A percentile compares a stretch with the other conserved stretches of the same genome.
Evolutionary conservation across 2,888 invertebrate species (phyloP).

Genomic region (Escarpia spicata): DNA sequence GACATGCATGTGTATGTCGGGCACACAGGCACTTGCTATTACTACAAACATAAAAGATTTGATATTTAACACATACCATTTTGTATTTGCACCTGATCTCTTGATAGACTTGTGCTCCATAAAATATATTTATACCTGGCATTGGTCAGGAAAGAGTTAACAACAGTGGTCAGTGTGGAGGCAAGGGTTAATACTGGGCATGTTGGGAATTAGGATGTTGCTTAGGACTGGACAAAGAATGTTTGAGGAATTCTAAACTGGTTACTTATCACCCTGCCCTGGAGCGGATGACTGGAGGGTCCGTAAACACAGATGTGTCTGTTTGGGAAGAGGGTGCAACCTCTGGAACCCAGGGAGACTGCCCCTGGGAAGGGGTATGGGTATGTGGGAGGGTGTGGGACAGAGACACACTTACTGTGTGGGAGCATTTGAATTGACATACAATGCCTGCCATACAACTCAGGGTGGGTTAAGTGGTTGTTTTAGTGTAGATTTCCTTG

Average conservation of each 20-base stretch:
- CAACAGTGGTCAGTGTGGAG: background rate
- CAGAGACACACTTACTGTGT: background rate
- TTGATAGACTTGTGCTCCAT: background rate
- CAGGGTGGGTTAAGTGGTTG: background rate
- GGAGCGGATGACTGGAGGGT: background rate
- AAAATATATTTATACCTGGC: background rate
- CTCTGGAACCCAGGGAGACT: background rate
- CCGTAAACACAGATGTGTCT: background rate
- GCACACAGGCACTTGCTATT: background rate
- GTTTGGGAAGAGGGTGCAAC: conserved; percentile 8
- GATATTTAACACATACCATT: background rate
- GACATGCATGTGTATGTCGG: background rate
- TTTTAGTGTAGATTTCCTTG: background rate
- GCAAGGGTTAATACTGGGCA: background rate
- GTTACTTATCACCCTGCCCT: conserved; percentile 10
- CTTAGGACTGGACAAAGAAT: background rate
- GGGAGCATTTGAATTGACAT: background rate
- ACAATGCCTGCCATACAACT: background rate
- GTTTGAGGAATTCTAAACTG: background rate
- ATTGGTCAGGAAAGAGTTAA: background rate
- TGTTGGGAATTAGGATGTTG: background rate
- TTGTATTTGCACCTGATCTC: background rate
- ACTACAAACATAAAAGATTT: background rate
- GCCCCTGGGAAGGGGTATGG: background rate
- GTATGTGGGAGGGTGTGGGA: background rate